Evolutionary conservation across 2,888 invertebrate genomes (phyloP).

Genomic region (Scaptomyza flava): DNA sequence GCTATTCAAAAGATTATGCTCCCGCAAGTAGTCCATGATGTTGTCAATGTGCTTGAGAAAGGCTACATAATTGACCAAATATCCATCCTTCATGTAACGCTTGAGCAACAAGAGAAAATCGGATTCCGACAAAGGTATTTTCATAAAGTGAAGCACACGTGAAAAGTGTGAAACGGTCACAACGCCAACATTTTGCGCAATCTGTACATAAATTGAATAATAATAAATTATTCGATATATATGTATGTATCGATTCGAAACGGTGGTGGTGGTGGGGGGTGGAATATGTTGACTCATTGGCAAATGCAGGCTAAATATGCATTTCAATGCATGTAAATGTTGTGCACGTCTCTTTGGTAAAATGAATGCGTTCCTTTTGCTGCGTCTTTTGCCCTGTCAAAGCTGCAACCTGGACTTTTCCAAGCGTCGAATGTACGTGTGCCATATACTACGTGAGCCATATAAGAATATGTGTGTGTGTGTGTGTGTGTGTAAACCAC

Average conservation of each 20-base stretch:
- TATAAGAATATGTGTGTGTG: neutral
- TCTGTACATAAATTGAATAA: constrained; percentile 83
- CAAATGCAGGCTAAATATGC: neutral
- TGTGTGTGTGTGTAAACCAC: neutral
- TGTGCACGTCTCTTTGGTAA: constrained; percentile 2
- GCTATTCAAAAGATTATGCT: constrained; percentile 85
- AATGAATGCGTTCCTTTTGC: constrained; percentile 1
- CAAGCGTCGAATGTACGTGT: constrained; percentile 5
- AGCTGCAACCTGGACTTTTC: constrained; percentile 1
- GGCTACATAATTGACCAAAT: constrained; percentile 91
- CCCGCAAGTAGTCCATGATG: constrained; percentile 87
- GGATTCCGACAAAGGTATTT: constrained; percentile 88
- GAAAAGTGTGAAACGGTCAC: constrained; percentile 92
- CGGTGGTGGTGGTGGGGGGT: constrained; percentile 1
- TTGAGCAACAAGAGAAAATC: constrained; percentile 91
- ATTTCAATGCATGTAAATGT: constrained; percentile 11
- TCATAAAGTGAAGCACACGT: constrained; percentile 89
- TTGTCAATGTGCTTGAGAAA: constrained; percentile 89
- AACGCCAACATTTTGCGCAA: constrained; percentile 90
- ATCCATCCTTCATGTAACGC: constrained; percentile 90
- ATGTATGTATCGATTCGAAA: neutral
- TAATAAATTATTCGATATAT: neutral
- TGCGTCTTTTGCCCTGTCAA: neutral
- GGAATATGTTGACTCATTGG: constrained; percentile 2
- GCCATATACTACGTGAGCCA: constrained; percentile 9